Evolutionary conservation across 2,888 invertebrate species (phyloP), one percentile per base, ranked within the genome.

Genomic region (Rapana venosa): DNA sequence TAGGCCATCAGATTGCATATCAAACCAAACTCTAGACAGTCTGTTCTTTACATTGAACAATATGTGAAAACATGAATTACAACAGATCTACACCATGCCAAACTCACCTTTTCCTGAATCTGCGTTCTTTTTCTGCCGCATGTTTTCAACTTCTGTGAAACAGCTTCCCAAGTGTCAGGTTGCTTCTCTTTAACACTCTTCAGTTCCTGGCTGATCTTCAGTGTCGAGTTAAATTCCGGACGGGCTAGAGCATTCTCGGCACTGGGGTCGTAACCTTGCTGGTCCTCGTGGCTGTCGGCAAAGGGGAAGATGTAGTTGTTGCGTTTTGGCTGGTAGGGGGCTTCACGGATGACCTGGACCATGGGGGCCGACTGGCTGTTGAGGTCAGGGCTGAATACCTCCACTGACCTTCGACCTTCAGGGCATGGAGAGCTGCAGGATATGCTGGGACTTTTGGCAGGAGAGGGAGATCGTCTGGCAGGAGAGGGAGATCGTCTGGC

Each of bases 151-250:
- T 92, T 93, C 47, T 92, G 91, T 56, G 93, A 92, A 30, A 95
- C 90, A 22, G 94, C 94, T 77, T 91, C 92, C 36, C 91, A 91
- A 0, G 95, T 92, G 91, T 94, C 93, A 0, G 94, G 91, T 58
- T 92, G 91, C 56, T 92, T 90, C 0, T 88, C 92, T 84, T 92
- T 93, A 26, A 94, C 88, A 66, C 91, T 91, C 87, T 94, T 93
- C 88, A 95, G 92, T 89, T 94, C 94, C n/a, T 92, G 88, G 13
- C 92, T 90, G 84, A 94, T 92, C 90, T 93, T 93, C 66, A 95
- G 88, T 0, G 95, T 94, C 47, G 94, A 94, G 90, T 95, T 94
- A 88, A 94, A 95, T 89, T 95, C 95, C 8, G 95, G 95, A n/a
- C 94, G 87, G 0, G 94, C 93, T 90, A 95, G 94, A 58, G 93